Conservation (phyloP, 2,888 invertebrate species). For the Andrena bicolor region DNA sequence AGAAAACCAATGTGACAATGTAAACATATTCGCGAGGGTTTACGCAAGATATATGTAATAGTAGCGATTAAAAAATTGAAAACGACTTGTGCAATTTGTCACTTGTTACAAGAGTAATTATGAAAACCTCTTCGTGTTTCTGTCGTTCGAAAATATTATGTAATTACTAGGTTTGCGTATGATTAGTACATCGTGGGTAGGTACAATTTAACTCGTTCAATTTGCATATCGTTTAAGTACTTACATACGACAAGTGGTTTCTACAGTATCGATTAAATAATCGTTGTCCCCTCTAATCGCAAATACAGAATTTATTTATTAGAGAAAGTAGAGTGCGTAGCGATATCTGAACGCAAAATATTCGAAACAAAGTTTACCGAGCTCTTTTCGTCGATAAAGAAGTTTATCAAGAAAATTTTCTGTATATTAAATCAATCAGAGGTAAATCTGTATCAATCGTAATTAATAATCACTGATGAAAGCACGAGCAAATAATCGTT, state of each 20-base stretch:
- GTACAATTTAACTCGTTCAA: background rate
- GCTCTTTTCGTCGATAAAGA: slow-evolving; percentile 27
- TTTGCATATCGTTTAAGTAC: no score
- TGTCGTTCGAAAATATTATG: background rate
- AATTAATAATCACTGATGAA: background rate
- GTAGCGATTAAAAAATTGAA: no score
- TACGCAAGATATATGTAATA: no score
- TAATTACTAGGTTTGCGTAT: background rate
- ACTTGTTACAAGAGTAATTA: background rate
- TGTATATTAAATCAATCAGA: no score
- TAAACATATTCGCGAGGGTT: background rate
- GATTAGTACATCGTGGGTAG: background rate
- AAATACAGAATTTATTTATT: background rate
- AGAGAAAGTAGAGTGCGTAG: background rate
- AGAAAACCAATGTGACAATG: no score
- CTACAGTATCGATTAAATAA: background rate
- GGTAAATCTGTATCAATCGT: no score
- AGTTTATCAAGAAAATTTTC: background rate
- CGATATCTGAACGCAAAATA: slow-evolving; percentile 16
- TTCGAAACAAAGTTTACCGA: background rate
- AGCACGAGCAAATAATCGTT: background rate
- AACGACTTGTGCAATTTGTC: background rate
- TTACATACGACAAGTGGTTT: background rate
- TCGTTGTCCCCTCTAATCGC: background rate
- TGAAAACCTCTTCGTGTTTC: background rate